These are phyloP conservation scores for Anodontia alba DNA, from an alignment of 2,888 invertebrate genomes.

Conservation along the genomic window DNA sequence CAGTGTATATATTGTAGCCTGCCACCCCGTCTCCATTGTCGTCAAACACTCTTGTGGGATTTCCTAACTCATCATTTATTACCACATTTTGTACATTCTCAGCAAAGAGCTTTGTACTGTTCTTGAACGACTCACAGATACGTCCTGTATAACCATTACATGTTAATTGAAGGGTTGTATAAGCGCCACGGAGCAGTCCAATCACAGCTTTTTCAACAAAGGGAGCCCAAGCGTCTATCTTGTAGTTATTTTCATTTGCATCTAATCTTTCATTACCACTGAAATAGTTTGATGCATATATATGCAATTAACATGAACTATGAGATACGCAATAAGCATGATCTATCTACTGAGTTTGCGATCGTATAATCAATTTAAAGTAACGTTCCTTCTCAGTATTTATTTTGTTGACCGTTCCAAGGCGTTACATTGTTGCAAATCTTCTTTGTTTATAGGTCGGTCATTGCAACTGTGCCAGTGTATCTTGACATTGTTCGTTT, in stretches of 20 bases:
- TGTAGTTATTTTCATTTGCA: slow-evolving; percentile 17
- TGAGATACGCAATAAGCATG: too few relatives aligned
- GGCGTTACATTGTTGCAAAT: too few relatives aligned
- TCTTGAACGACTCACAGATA: slow-evolving; percentile 31
- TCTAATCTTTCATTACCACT: slow-evolving; percentile 23
- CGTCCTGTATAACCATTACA: slow-evolving; percentile 21
- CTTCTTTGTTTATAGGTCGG: too few relatives aligned
- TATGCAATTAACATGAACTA: too few relatives aligned
- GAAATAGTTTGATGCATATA: too few relatives aligned
- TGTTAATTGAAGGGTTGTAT: slow-evolving; percentile 10
- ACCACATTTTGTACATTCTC: neutral
- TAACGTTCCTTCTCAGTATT: too few relatives aligned
- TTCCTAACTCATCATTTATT: neutral
- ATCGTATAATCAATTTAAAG: too few relatives aligned
- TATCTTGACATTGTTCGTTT: too few relatives aligned
- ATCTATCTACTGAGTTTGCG: too few relatives aligned
- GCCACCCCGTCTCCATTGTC: slow-evolving; percentile 49
- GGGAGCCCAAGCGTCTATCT: slow-evolving; percentile 50
- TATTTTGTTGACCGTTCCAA: too few relatives aligned
- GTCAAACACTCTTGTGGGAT: slow-evolving; percentile 34
- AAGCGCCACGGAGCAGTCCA: slow-evolving; percentile 35
- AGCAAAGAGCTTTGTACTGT: slow-evolving; percentile 11
- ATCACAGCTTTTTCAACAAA: slow-evolving; percentile 46
- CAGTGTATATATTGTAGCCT: slow-evolving; percentile 40
- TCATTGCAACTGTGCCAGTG: too few relatives aligned